Evolutionary conservation across 2,888 invertebrate genomes (phyloP), one percentile per base, ranked within the genome.

Genomic region (Cosmia pyralina): DNA sequence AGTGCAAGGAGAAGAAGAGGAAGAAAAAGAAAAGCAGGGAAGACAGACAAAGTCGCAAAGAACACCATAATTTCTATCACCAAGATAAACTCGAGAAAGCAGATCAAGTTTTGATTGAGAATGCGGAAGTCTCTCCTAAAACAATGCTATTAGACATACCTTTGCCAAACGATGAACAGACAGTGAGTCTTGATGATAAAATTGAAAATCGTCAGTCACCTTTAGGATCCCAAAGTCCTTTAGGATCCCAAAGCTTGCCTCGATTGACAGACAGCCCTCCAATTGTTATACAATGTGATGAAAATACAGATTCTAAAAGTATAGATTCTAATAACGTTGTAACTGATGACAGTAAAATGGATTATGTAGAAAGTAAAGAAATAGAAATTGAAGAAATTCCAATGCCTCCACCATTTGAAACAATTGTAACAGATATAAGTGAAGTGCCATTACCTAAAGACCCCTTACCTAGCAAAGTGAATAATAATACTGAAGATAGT

Each of bases 11-110:
- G 85, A 98, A 98, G 93, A 98, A 98, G 93, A 98, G 98, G 94
- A 98, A 98, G 92, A 97, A 98, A 87, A 98, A 98, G 92, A 98
- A 97, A 89, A 98, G 97, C 69, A 98, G 97, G 90, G 98, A 98
- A 87, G 98, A 98, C 78, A 97, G 97, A 81, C 97, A 97, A 82
- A 97, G 96, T 88, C 97, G 97, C 53, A 97, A 97, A 89, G 97
- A 97, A 79, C 97, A 97, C 87, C 97, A 97, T 87, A 97, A 98
- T 89, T 97, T 97, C 89, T 97, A 97, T 80, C 97, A 97, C 81
- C 97, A 97, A 82, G 96, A 97, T 65, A 97, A 96, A 86, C 70
- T 84, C 44, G 91, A 92, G 52, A 94, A 91, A 89, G 74, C 92
- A 44, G 91, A 92, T 55, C 85, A 91, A 72, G 77, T 79, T 73